A percentile compares a stretch with the other conserved stretches of the same genome.
These are phyloP conservation scores for Drosophila malerkotliana DNA, from an alignment of 1,140 invertebrate genomes.

Conservation along the genomic window DNA sequence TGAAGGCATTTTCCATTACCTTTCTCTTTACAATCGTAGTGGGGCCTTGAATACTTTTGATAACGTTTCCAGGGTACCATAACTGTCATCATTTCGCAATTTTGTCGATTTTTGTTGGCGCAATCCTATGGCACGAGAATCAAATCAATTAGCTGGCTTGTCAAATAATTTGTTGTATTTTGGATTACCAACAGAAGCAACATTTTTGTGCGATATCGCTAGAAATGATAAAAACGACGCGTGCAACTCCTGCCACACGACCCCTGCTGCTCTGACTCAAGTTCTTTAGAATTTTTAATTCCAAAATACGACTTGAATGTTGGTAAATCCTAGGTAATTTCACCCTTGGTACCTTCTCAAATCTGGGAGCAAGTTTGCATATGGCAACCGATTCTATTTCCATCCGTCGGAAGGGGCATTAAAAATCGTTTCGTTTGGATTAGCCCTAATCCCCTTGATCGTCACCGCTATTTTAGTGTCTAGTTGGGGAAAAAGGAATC, in stretches of 20 bases:
- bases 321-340: not conserved
- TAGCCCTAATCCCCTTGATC: slow-evolving; percentile 17
- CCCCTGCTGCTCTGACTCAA: slow-evolving; percentile 16
- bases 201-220: slow-evolving; percentile 47
- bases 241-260: slow-evolving; percentile 58
- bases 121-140: slow-evolving; percentile 59
- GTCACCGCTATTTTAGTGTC: slow-evolving; percentile 23
- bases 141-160: slow-evolving; percentile 76
- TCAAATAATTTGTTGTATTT: slow-evolving; percentile 73
- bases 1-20: not conserved
- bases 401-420: slow-evolving; percentile 6
- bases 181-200: slow-evolving; percentile 66
- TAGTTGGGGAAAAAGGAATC: slow-evolving; percentile 17
- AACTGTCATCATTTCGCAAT: slow-evolving; percentile 15
- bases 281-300: slow-evolving; percentile 23
- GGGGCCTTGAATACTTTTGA: not conserved
- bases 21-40: too few relatives aligned
- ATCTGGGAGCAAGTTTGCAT: slow-evolving; percentile 14
- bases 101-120: slow-evolving; percentile 8
- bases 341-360: not conserved
- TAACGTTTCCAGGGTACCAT: not conserved
- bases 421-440: slow-evolving; percentile 35
- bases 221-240: slow-evolving; percentile 19
- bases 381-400: slow-evolving; percentile 31
- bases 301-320: not conserved